phyloP scores from a whole-genome alignment of 1,140 invertebrate species.

The Zaprionus lachaisei region DNA sequence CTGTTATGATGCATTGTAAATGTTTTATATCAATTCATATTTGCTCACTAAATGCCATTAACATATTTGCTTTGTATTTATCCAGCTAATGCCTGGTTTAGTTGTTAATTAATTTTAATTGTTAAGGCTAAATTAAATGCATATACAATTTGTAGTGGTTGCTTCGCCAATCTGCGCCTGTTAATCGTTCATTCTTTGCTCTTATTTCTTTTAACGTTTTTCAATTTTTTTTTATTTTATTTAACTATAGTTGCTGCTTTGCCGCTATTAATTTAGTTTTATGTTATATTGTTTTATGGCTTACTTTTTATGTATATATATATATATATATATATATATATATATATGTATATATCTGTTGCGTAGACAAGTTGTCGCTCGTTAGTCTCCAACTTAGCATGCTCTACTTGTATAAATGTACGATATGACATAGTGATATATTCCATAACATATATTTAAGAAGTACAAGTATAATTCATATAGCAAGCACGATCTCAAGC shows the following conservation, averaged over 20 bases:
- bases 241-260: constrained; percentile 75
- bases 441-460: constrained; percentile 70
- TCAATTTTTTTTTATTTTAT: constrained; percentile 54
- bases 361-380: constrained; percentile 57
- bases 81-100: constrained; percentile 31
- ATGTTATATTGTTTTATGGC: constrained; percentile 2
- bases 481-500: constrained; percentile 47
- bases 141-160: constrained; percentile 78
- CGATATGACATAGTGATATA: constrained; percentile 83
- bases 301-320: constrained; percentile 47
- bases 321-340: constrained; percentile 38
- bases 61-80: constrained; percentile 48
- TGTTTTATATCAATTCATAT: constrained; percentile 67
- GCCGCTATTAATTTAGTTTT: constrained; percentile 68
- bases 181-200: not conserved
- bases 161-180: constrained; percentile 54
- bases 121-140: constrained; percentile 75
- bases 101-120: constrained; percentile 47
- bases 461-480: constrained; percentile 72
- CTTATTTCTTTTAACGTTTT: constrained; percentile 26
- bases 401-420: constrained; percentile 75
- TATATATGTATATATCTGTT: constrained; percentile 52
- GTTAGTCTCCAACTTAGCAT: constrained; percentile 47
- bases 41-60: constrained; percentile 60
- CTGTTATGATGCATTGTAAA: constrained; percentile 4